Conservation (phyloP, 1,140 invertebrate species). For the Nymphalis io region DNA sequence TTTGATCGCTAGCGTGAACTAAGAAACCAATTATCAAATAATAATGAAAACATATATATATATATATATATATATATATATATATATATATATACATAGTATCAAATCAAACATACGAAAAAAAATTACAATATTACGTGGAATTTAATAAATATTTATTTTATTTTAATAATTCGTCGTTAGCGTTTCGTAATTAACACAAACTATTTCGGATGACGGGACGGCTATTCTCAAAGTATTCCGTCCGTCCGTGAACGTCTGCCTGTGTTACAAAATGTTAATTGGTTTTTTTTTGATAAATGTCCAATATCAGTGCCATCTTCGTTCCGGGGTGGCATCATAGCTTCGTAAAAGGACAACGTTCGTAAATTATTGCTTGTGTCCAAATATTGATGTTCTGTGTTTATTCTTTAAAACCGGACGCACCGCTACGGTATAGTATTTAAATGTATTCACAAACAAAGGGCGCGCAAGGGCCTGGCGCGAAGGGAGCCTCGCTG, state of each 20-base stretch:
- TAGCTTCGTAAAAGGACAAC: constrained; percentile 55
- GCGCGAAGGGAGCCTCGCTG: constrained; percentile 64
- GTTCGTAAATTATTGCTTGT: constrained; percentile 70
- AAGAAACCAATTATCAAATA: background rate
- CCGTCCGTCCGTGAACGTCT: no score
- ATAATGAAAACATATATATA: no score
- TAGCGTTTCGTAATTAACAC: no score
- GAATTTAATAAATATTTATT: no score
- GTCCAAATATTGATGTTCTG: constrained; percentile 66
- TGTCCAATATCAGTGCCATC: background rate
- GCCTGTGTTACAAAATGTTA: background rate
- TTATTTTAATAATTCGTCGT: no score
- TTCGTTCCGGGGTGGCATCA: constrained; percentile 39
- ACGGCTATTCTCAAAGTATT: no score
- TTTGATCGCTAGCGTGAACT: constrained; percentile 4
- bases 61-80: no score
- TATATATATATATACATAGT: no score
- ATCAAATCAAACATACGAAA: no score
- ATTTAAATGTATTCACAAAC: constrained; percentile 78
- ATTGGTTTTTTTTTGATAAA: background rate
- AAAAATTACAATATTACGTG: no score
- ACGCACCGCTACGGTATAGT: constrained; percentile 66
- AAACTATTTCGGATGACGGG: no score
- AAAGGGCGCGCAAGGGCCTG: constrained; percentile 61
- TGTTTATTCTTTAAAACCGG: constrained; percentile 72